phyloP scores from a whole-genome alignment of 1,140 invertebrate species.

The Anastrepha ludens region DNA sequence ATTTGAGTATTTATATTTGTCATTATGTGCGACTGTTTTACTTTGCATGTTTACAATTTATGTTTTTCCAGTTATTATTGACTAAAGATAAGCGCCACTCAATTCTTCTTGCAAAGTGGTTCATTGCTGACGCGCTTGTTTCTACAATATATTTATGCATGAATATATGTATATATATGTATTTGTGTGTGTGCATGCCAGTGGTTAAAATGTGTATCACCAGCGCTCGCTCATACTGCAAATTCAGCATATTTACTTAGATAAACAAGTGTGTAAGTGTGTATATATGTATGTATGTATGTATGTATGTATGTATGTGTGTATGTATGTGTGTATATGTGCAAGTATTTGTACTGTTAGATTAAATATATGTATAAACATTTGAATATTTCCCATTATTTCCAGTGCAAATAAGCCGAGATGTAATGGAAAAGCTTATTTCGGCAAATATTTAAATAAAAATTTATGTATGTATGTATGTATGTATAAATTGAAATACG shows the following conservation, averaged over 20 bases:
- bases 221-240: too few relatives aligned
- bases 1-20: slow-evolving; percentile 16
- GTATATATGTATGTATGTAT: neutral
- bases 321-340: neutral
- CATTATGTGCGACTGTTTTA: slow-evolving; percentile 13
- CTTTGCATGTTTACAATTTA: slow-evolving; percentile 36
- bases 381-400: neutral
- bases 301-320: neutral
- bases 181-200: neutral
- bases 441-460: neutral
- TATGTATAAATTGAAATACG: neutral
- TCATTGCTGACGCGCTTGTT: neutral
- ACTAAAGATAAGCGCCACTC: slow-evolving; percentile 24
- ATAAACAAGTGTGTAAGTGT: neutral
- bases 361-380: neutral
- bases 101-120: neutral
- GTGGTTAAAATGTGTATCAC: too few relatives aligned
- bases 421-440: slow-evolving; percentile 4
- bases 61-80: slow-evolving; percentile 37
- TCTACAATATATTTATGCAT: neutral
- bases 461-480: neutral
- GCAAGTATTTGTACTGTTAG: neutral
- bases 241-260: too few relatives aligned
- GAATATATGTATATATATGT: too few relatives aligned
- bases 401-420: neutral